A percentile compares a stretch with the other conserved stretches of the same genome.
These are phyloP conservation scores for Drosophila burlai DNA, from an alignment of 1,140 invertebrate genomes.

Conservation along the genomic window DNA sequence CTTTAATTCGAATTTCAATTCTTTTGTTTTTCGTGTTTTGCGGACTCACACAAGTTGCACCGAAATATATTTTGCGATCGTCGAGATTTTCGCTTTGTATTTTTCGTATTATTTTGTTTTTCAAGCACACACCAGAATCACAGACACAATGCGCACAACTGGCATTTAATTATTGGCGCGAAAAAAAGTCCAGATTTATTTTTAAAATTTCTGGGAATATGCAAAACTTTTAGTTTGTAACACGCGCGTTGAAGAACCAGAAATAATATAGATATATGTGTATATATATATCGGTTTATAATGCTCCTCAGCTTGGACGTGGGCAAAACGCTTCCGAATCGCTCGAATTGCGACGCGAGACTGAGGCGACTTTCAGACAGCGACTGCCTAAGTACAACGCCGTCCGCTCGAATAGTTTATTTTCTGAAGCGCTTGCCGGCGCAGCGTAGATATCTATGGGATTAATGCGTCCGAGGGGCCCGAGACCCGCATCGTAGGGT, in stretches of 20 bases:
- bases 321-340: slow-evolving; percentile 78
- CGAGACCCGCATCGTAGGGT: slow-evolving; percentile 2
- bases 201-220: slow-evolving; percentile 53
- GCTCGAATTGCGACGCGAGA: slow-evolving; percentile 81
- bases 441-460: slow-evolving; percentile 9
- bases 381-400: slow-evolving; percentile 65
- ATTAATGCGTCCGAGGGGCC: background rate
- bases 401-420: slow-evolving; percentile 66
- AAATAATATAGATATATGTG: slow-evolving; percentile 10
- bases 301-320: slow-evolving; percentile 34
- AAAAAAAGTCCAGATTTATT: slow-evolving; percentile 42
- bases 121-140: slow-evolving; percentile 13
- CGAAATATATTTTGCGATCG: slow-evolving; percentile 38
- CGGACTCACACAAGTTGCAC: slow-evolving; percentile 53
- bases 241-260: slow-evolving; percentile 55
- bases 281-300: slow-evolving; percentile 27
- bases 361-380: slow-evolving; percentile 72
- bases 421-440: slow-evolving; percentile 32
- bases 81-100: background rate
- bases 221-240: slow-evolving; percentile 56
- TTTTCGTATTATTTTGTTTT: background rate
- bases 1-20: slow-evolving; percentile 10
- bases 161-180: slow-evolving; percentile 27
- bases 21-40: slow-evolving; percentile 6
- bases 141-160: slow-evolving; percentile 26